Evolutionary conservation across 1,140 invertebrate genomes (phyloP).

Genomic region (Polyergus mexicanus): DNA sequence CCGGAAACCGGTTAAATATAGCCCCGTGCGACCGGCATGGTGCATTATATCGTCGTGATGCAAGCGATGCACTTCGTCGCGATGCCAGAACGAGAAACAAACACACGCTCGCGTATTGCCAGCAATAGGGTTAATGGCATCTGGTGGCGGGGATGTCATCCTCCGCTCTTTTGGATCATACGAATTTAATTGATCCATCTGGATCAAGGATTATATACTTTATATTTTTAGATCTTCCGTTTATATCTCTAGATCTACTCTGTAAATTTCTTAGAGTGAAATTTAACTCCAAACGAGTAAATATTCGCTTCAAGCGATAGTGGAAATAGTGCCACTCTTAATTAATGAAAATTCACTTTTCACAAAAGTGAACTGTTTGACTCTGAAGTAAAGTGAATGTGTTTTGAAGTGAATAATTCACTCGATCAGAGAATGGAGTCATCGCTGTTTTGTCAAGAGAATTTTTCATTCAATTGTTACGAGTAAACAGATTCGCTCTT

Average conservation of each 20-base stretch:
- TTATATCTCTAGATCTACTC: not conserved
- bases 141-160: not conserved
- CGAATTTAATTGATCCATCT: not conserved
- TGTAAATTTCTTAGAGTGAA: too few relatives aligned
- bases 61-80: constrained; percentile 50
- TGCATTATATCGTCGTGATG: constrained; percentile 50
- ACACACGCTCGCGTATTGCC: constrained; percentile 35
- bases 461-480: too few relatives aligned
- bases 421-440: too few relatives aligned
- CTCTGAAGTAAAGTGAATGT: too few relatives aligned
- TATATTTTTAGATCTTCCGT: not conserved
- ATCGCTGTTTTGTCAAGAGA: too few relatives aligned
- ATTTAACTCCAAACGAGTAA: too few relatives aligned
- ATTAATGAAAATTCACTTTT: too few relatives aligned
- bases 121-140: not conserved
- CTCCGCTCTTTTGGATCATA: not conserved
- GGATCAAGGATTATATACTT: not conserved
- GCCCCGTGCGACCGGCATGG: constrained; percentile 30
- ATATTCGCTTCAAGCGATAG: too few relatives aligned
- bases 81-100: constrained; percentile 66
- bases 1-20: constrained; percentile 73
- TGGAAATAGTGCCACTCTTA: too few relatives aligned
- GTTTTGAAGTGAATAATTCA: too few relatives aligned
- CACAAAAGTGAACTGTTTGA: too few relatives aligned
- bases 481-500: too few relatives aligned